Conservation (phyloP, 2,113 vertebrate genomes). For the Corythaixoides concolor region DNA sequence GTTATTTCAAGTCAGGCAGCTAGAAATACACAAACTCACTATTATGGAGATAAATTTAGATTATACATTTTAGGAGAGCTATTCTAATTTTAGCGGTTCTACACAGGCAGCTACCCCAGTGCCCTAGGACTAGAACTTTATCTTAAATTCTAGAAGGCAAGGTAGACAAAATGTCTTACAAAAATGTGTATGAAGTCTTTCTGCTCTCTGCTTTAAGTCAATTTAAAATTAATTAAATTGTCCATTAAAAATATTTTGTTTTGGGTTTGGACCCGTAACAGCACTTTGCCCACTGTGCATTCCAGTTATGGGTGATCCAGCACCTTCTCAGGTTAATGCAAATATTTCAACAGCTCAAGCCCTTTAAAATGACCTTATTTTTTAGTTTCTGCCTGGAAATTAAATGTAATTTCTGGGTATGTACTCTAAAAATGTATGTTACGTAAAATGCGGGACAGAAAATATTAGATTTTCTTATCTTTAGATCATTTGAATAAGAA, state of each 20-base stretch:
- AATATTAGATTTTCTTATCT: background rate
- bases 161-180: background rate
- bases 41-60: background rate
- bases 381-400: background rate
- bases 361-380: background rate
- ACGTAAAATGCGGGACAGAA: background rate
- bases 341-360: background rate
- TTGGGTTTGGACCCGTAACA: background rate
- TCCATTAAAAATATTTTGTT: background rate
- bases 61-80: background rate
- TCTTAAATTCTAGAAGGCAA: background rate
- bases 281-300: background rate
- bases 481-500: background rate
- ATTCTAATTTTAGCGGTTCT: slow-evolving; percentile 5
- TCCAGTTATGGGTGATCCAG: background rate
- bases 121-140: background rate
- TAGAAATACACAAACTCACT: background rate
- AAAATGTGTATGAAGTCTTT: background rate
- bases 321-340: background rate
- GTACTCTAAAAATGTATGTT: background rate
- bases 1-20: background rate
- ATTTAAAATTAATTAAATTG: background rate
- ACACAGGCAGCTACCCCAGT: background rate
- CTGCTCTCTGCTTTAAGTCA: background rate
- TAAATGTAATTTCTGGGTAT: background rate